phyloP scores from a whole-genome alignment of 1,140 invertebrate genomes.

The Habropoda laboriosa region DNA sequence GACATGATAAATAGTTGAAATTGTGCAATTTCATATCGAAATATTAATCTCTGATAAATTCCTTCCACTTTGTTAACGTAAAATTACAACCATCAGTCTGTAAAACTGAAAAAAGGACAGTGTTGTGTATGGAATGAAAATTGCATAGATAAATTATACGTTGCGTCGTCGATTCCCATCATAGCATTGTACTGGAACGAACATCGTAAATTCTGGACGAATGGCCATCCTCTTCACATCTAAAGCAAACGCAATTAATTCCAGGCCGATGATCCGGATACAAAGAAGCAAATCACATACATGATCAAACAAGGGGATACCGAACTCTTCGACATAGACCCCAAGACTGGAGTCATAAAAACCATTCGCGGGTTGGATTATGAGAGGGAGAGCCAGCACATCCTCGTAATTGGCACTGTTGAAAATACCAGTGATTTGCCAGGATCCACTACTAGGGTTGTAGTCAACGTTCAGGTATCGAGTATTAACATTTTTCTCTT shows the following conservation, averaged over 20 bases:
- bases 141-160: neutral
- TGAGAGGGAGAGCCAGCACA: constrained; percentile 88
- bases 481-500: neutral
- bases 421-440: constrained; percentile 88
- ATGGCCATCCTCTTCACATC: constrained; percentile 14
- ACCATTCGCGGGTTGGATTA: constrained; percentile 90
- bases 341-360: constrained; percentile 89
- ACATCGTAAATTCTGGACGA: constrained; percentile 23
- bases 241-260: constrained; percentile 61
- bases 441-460: constrained; percentile 89
- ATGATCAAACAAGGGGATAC: constrained; percentile 90
- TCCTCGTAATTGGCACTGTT: constrained; percentile 89
- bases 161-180: constrained; percentile 11
- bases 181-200: constrained; percentile 1
- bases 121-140: neutral
- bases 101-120: no score
- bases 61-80: neutral
- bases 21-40: neutral
- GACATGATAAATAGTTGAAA: neutral
- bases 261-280: constrained; percentile 90
- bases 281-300: constrained; percentile 91
- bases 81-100: neutral
- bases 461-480: constrained; percentile 89
- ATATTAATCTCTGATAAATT: neutral
- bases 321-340: constrained; percentile 91